Evolutionary conservation across 2,888 invertebrate genomes (phyloP), one percentile per base, ranked within the genome.

Genomic region (Cyrtodaria siliqua): DNA sequence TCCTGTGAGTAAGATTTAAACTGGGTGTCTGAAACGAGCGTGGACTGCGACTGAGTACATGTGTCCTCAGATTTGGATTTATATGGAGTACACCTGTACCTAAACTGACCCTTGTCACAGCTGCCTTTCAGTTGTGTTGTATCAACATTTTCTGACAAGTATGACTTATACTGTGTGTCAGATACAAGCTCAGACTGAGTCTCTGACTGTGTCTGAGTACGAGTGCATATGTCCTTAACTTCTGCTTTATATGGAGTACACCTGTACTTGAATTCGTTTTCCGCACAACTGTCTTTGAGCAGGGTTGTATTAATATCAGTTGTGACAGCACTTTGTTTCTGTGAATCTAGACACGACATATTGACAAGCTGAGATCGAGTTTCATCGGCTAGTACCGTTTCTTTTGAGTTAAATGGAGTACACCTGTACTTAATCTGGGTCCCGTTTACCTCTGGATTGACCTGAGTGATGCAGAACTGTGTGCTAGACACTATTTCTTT

Each of bases 161-260:
- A 12, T 12, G 53, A 53, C 26, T 20, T 18, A 33, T 50, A 49
- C 38, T 61, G 61, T 18, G 61, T 33, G 20, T 18, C 50, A 49
- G 18, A 18, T n/a, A 61, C 14, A 4, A 61, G 61, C 49, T 49
- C 27, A 2, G 49, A 9, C 23, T 61, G 29, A 26, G 49, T 26
- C n/a, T 1, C 16, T 26, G 6, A n/a, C 6, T 33, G 38, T 38
- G 29, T 55, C 26, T 47, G 49, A 40, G 57, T 57, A 18, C 52
- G 8, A 40, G 57, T 57, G 23, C 52, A 16, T n/a, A 49, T 40
- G n/a, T 62, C 56, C 14, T 27, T 33, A 26, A 52, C 8, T 26
- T 23, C 47, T 42, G 29, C 20, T 47, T 62, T 59, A 44, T 59
- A 77, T 38, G 77, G 77, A 20, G 77, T 77, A 60, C 77, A 77